phyloP scores from a whole-genome alignment of 2,888 invertebrate genomes.

The Crossocerus cetratus region DNA sequence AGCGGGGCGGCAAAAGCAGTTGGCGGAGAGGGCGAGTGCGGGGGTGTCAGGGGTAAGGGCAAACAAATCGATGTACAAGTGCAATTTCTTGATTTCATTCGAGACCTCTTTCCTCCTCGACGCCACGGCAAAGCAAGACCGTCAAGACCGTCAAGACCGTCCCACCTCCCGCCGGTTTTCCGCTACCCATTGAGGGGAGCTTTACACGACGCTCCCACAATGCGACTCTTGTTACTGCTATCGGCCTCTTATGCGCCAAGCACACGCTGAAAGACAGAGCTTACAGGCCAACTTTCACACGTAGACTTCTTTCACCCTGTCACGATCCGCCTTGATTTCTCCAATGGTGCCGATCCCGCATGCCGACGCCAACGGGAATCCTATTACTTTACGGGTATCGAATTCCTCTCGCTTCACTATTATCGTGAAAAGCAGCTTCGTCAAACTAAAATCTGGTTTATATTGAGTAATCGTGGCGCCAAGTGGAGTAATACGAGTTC shows the following conservation, averaged over 20 bases:
- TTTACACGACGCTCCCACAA: constrained; percentile 34
- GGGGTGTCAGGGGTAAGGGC: constrained; percentile 52
- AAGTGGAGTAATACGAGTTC: constrained; percentile 40
- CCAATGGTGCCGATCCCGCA: no score
- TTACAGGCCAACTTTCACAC: no score
- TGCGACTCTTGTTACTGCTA: constrained; percentile 34
- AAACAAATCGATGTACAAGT: constrained; percentile 71
- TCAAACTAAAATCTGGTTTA: no score
- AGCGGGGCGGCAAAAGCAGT: not conserved
- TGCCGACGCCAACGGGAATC: no score
- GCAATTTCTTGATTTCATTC: constrained; percentile 66
- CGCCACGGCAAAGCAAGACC: no score
- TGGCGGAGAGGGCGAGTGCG: constrained; percentile 33
- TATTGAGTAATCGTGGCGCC: no score
- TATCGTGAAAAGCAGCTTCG: no score
- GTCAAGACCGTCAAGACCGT: constrained; percentile 40
- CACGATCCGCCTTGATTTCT: no score
- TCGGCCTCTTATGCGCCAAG: constrained; percentile 14
- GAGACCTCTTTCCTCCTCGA: constrained; percentile 40
- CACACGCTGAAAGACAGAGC: not conserved
- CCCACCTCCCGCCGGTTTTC: constrained; percentile 23
- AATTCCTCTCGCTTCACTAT: no score
- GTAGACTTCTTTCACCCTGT: no score
- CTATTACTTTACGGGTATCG: no score
- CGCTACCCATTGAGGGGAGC: constrained; percentile 16